phyloP scores from a whole-genome alignment of 2,113 vertebrate genomes.

The Pterocles gutturalis region DNA sequence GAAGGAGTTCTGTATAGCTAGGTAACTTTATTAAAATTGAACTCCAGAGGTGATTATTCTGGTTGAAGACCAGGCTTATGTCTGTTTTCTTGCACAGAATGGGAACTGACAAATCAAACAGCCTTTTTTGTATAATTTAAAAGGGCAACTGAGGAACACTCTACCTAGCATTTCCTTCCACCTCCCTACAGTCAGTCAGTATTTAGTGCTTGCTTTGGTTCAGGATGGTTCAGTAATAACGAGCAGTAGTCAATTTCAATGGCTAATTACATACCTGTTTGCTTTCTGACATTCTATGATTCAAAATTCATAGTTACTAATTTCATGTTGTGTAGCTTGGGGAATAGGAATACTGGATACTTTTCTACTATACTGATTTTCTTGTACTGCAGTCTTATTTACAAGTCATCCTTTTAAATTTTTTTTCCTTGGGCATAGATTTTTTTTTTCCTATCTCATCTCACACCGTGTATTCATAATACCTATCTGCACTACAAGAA shows the following conservation, averaged over 20 bases:
- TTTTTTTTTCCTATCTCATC: background rate
- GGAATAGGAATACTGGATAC: background rate
- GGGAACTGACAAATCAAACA: background rate
- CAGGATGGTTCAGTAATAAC: background rate
- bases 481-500: background rate
- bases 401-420: background rate
- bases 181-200: background rate
- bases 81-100: background rate
- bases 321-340: background rate
- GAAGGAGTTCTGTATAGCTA: background rate
- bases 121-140: background rate
- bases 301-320: background rate
- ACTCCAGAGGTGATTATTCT: background rate
- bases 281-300: background rate
- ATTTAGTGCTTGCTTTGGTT: background rate
- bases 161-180: fast-evolving
- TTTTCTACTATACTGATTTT: background rate
- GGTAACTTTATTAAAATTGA: background rate
- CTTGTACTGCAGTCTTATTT: background rate
- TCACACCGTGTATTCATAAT: background rate
- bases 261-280: background rate
- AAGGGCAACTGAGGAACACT: background rate
- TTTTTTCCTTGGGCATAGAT: background rate
- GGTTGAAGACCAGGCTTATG: background rate
- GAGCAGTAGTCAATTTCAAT: fast-evolving